Conservation (phyloP, 2,888 invertebrate genomes). For the Aspidiotus destructor region DNA sequence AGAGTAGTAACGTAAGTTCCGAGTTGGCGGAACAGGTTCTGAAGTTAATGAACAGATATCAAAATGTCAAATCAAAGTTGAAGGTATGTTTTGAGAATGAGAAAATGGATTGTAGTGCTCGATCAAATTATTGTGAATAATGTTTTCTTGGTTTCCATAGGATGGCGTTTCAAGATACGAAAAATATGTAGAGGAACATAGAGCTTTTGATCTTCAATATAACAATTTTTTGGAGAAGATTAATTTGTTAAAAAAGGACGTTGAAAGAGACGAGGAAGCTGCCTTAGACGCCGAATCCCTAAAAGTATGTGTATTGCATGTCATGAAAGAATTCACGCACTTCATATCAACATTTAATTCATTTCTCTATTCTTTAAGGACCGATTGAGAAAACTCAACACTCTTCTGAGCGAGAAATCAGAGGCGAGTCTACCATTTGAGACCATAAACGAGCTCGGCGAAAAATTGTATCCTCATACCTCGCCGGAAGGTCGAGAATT, state of each 20-base stretch:
- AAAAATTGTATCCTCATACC: constrained; percentile 84
- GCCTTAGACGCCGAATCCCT: constrained; percentile 75
- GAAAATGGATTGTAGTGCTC: no score
- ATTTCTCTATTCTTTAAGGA: constrained; percentile 48
- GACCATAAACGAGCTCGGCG: constrained; percentile 74
- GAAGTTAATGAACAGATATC: constrained; percentile 69
- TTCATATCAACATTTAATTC: not conserved
- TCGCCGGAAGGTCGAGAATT: constrained; percentile 90
- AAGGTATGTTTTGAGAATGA: constrained; percentile 44
- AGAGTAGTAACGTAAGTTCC: constrained; percentile 62
- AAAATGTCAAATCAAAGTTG: constrained; percentile 66
- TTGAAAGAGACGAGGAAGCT: constrained; percentile 69
- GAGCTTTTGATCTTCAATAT: constrained; percentile 56
- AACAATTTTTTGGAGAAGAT: constrained; percentile 66
- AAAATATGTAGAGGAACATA: constrained; percentile 76
- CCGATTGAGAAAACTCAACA: constrained; percentile 67
- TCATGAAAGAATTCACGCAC: not conserved
- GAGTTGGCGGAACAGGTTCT: constrained; percentile 65
- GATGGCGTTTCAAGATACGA: constrained; percentile 76
- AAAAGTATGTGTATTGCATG: constrained; percentile 39
- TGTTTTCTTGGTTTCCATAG: constrained; percentile 38
- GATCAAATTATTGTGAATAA: no score
- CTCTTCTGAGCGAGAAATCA: constrained; percentile 67
- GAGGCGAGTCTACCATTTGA: constrained; percentile 73
- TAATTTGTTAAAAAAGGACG: constrained; percentile 57